A percentile compares a stretch with the other conserved stretches of the same genome.
phyloP scores from a whole-genome alignment of 2,113 vertebrate genomes.

The Gallinago media region DNA sequence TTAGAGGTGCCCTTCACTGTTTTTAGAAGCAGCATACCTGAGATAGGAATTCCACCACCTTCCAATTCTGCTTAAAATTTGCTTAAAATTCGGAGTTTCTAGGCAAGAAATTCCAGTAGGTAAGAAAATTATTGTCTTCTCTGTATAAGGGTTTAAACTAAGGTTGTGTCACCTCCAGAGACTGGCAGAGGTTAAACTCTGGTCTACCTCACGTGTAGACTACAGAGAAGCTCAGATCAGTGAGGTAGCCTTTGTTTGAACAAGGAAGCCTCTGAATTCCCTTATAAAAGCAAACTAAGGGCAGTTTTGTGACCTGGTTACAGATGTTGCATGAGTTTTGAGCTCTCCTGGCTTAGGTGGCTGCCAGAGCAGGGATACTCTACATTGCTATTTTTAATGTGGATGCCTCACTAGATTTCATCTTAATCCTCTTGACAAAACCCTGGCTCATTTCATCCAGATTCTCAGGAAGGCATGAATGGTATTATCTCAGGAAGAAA shows the following conservation, averaged over 20 bases:
- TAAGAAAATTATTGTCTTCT: background rate
- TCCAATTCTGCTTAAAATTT: background rate
- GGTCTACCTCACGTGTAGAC: background rate
- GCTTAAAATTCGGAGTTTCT: background rate
- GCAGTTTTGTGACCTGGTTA: background rate
- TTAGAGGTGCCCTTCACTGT: background rate
- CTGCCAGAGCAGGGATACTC: background rate
- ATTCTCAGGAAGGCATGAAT: background rate
- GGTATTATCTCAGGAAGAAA: background rate
- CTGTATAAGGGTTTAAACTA: background rate
- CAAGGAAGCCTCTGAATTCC: background rate
- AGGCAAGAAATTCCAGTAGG: background rate
- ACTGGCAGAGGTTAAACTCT: background rate
- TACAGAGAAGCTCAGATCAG: background rate
- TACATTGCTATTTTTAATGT: background rate
- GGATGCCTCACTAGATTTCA: background rate
- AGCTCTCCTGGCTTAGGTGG: background rate
- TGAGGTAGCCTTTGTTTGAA: background rate
- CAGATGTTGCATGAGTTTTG: background rate
- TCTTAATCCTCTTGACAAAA: background rate
- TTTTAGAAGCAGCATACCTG: background rate
- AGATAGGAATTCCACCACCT: background rate
- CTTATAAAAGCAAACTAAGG: background rate
- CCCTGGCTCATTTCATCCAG: background rate
- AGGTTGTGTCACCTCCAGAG: background rate